Percentiles rank a stretch among this genome's conserved stretches.
Conservation (phyloP, 2,797 vertebrate genomes). For the Buceros bicornis region DNA sequence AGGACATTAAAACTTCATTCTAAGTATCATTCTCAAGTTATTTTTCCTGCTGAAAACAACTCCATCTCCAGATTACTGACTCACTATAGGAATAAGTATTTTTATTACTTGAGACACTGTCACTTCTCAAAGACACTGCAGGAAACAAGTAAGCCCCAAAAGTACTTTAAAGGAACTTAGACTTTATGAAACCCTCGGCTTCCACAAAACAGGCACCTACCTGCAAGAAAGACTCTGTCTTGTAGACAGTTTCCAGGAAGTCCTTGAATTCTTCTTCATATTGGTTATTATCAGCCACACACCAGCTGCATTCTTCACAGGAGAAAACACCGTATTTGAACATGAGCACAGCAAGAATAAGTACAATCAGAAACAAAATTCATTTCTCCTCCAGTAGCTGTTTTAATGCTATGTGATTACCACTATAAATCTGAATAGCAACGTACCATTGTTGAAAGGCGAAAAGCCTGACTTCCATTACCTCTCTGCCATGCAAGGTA, state of each 20-base stretch:
- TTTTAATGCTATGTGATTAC: background rate
- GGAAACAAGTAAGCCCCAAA: background rate
- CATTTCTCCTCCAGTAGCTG: background rate
- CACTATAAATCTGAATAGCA: background rate
- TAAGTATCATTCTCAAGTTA: background rate
- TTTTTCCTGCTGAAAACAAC: background rate
- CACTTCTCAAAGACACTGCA: background rate
- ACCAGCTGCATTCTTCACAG: conserved; percentile 88
- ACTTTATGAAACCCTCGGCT: background rate
- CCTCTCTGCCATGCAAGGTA: background rate
- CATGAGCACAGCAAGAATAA: background rate
- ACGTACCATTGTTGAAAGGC: background rate
- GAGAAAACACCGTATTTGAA: conserved; percentile 31
- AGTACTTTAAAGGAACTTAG: background rate
- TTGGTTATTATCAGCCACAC: conserved; percentile 78
- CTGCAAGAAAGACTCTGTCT: conserved; percentile 90
- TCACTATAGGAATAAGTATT: background rate
- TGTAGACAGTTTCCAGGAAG: conserved; percentile 86
- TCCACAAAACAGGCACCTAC: conserved; percentile 73
- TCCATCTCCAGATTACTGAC: background rate
- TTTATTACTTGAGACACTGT: background rate
- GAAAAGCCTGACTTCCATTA: background rate
- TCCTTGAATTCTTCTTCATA: conserved; percentile 80
- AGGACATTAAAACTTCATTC: background rate
- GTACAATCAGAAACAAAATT: background rate